Percentiles rank a stretch among this genome's conserved stretches.
These are phyloP conservation scores for Pipistrellus pygmaeus DNA, from an alignment of 2,797 vertebrate species.

Conservation along the genomic window DNA sequence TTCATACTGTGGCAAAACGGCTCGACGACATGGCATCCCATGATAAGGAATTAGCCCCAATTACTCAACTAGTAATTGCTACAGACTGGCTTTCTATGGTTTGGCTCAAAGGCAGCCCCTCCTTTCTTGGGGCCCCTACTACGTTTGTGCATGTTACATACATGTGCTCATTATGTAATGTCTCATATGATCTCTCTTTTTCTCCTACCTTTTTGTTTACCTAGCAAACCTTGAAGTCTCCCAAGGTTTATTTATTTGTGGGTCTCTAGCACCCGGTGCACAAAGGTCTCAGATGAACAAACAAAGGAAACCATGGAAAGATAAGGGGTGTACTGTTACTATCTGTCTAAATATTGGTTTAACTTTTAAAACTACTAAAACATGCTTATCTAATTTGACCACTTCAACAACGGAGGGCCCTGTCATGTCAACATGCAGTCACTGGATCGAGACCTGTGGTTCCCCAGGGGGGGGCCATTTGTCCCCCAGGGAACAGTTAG, in stretches of 20 bases:
- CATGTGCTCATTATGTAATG: neutral
- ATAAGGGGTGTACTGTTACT: neutral
- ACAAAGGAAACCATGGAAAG: neutral
- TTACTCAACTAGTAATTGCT: neutral
- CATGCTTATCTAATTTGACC: neutral
- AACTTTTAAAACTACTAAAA: conserved; percentile 41
- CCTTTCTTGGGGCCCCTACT: neutral
- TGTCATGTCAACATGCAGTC: neutral
- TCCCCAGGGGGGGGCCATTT: neutral
- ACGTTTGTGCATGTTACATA: neutral
- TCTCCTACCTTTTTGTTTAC: neutral
- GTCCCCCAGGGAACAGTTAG: neutral
- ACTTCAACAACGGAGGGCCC: neutral
- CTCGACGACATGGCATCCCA: neutral
- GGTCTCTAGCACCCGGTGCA: neutral
- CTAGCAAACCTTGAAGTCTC: neutral
- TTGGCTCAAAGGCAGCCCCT: neutral
- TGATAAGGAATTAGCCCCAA: neutral
- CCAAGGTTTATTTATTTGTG: conserved; percentile 34
- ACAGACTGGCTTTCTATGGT: neutral
- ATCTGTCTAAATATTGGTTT: neutral
- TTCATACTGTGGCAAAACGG: neutral
- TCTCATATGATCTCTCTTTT: neutral
- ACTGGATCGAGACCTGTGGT: neutral
- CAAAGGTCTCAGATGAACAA: conserved; percentile 27